Base-by-base conservation (phyloP, 2,888 invertebrate species). In the Lasioglossum villosulum region DNA sequence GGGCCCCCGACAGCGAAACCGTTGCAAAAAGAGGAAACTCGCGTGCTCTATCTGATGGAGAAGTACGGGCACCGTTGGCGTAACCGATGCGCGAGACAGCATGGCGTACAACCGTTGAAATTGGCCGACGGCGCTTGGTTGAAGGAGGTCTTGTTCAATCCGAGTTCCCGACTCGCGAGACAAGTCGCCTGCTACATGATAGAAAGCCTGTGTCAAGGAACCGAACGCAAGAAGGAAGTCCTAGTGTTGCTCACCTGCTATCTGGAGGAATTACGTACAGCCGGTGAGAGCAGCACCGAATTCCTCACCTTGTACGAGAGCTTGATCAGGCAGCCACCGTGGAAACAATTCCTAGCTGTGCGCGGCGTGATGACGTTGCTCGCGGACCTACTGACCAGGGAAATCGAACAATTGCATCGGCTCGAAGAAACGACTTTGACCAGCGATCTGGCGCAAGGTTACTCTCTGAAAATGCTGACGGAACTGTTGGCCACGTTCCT, bases 401-500 rank as follows among this genome's bases (percentile, higher is more conserved):
- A 99, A 96, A 98, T 99, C 66, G 97, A 97, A 86, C 97, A 98
- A 91, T 96, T 99, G 30, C 98, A 98, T 95, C 97, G 97, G 19
- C 96, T 99, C 48, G 99, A 99, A 95, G 98, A 98, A 93, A 98
- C 98, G 0, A 98, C 99, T 0, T 96, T 99, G 4, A 99, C 98
- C 0, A 99, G 99, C 0, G 99, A 99, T 95, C 96, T 99, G 2
- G 98, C 99, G 1, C 98, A 99, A 96, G 98, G 99, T 5, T 99
- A 98, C 95, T 98, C 99, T 0, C 95, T 99, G 82, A 98, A 99
- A 92, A 98, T 98, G 93, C 96, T 98, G 71, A 98, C 98, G 68
- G 98, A 99, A 94, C 95, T 99, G 34, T 95, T 99, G 91, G 97
- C 98, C 12, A 97, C 98, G 92, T 98, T 99, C 96, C 96, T 99